phyloP scores from a whole-genome alignment of 2,797 vertebrate genomes.

The Fistularia tabacaria region DNA sequence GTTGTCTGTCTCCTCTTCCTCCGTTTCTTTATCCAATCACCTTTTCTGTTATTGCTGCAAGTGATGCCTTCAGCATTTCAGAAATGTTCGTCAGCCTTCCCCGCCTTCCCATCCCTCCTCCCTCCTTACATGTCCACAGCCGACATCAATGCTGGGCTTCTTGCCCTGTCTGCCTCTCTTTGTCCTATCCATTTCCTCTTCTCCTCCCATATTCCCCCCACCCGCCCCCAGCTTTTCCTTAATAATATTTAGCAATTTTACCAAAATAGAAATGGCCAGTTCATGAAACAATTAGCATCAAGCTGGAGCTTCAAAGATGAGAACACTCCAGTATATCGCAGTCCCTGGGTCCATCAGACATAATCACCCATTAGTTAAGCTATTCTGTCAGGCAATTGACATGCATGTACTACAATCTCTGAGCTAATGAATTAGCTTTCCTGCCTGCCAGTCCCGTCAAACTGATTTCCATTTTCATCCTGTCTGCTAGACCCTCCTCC shows the following conservation, averaged over 20 bases:
- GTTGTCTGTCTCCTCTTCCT: constrained; percentile 14
- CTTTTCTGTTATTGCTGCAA: constrained; percentile 29
- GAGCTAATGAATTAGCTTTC: constrained; percentile 48
- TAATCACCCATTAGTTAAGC: constrained; percentile 31
- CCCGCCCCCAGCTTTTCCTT: neutral
- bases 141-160: constrained; percentile 5
- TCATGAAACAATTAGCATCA: no score
- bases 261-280: no score
- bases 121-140: constrained; percentile 4
- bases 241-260: no score
- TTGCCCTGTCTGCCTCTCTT: constrained; percentile 14
- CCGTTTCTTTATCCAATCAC: constrained; percentile 46
- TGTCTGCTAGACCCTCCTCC: constrained; percentile 15
- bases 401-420: constrained; percentile 17
- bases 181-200: neutral
- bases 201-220: neutral
- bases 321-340: constrained; percentile 25
- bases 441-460: constrained; percentile 14
- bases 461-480: constrained; percentile 51
- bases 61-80: constrained; percentile 15
- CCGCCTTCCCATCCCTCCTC: constrained; percentile 1
- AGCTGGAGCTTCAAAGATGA: no score
- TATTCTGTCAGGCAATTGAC: constrained; percentile 32
- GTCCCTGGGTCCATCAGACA: constrained; percentile 15
- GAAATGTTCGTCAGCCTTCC: constrained; percentile 10